Evolutionary conservation across 2,113 vertebrate species (phyloP).

Genomic region (Bufo bufo): DNA sequence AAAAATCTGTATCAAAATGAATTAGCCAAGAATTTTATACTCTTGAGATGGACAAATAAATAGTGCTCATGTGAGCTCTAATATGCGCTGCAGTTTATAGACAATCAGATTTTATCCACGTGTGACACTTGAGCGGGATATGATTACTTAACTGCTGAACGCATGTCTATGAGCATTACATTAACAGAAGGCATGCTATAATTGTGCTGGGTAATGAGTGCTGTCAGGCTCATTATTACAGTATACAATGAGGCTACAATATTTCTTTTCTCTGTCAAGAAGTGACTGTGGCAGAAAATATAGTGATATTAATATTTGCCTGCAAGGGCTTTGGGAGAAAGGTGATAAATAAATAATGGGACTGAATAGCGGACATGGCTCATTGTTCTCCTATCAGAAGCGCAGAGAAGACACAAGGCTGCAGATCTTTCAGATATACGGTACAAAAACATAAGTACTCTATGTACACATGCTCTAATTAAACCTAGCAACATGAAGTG

Average conservation of each 20-base stretch:
- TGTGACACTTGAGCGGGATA: neutral
- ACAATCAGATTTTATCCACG: neutral
- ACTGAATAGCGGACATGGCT: neutral
- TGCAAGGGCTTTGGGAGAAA: neutral
- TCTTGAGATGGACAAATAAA: neutral
- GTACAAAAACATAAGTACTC: neutral
- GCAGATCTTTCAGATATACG: neutral
- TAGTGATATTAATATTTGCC: conserved; percentile 34
- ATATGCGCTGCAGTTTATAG: neutral
- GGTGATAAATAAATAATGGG: conserved; percentile 52
- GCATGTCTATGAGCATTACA: conserved; percentile 18
- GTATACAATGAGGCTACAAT: neutral
- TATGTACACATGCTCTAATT: too few relatives aligned
- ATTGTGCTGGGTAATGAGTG: conserved; percentile 9
- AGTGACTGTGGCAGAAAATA: neutral
- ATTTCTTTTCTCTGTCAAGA: conserved; percentile 16
- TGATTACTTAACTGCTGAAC: neutral
- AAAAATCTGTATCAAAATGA: neutral
- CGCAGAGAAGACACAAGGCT: neutral
- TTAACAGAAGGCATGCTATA: conserved; percentile 1
- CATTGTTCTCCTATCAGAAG: neutral
- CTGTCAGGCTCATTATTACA: conserved; percentile 1
- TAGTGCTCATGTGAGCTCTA: neutral
- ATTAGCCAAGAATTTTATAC: too few relatives aligned
- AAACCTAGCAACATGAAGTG: too few relatives aligned